phyloP scores from a whole-genome alignment of 2,113 vertebrate species.

The Mobula hypostoma region DNA sequence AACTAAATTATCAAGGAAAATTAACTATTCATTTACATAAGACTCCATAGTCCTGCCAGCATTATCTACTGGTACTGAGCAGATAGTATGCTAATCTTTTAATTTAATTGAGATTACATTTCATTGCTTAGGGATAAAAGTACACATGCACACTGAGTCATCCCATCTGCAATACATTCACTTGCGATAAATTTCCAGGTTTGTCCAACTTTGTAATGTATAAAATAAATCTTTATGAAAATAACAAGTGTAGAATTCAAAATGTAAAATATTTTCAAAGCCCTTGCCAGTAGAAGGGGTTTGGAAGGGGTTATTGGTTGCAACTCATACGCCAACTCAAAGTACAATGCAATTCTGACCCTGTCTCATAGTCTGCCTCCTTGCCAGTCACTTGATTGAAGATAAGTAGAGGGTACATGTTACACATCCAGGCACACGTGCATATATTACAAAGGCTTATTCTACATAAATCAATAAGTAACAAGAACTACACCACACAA shows the following conservation, averaged over 20 bases:
- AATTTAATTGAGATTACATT: not conserved
- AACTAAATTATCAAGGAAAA: not conserved
- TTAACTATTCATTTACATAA: not conserved
- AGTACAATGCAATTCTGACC: not conserved
- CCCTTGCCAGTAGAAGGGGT: not conserved
- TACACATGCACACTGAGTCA: not conserved
- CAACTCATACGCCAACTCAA: not conserved
- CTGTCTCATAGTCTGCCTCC: not conserved
- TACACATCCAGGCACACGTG: not conserved
- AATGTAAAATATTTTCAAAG: not conserved
- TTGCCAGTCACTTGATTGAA: not conserved
- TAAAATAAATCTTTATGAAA: not conserved
- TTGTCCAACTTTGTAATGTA: not conserved
- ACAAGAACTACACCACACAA: not conserved
- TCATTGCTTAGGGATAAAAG: not conserved
- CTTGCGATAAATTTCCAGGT: not conserved
- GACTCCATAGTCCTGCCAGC: not conserved
- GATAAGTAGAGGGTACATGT: not conserved
- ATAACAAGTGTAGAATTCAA: not conserved
- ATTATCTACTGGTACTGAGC: not conserved
- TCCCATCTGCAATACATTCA: no score
- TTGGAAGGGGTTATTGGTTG: no score
- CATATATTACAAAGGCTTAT: not conserved
- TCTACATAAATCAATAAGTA: not conserved
- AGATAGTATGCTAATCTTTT: not conserved